A percentile compares a stretch with the other conserved stretches of the same genome.
Conservation (phyloP, 2,113 vertebrate genomes). For the Dicaeum eximium region DNA sequence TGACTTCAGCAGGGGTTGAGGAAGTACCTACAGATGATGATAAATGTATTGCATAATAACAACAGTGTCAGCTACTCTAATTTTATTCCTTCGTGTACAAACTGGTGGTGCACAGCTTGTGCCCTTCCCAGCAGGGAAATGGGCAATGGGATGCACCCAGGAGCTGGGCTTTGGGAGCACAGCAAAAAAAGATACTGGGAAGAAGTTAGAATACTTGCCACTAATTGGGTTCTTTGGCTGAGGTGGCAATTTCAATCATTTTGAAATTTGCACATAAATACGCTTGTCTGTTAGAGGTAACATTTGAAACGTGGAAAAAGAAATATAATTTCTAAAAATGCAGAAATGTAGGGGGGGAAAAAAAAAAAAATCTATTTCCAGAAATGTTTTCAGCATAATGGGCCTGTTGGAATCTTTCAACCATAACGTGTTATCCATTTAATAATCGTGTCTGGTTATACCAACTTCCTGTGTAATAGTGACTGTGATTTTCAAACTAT, state of each 20-base stretch:
- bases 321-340: not conserved
- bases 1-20: not conserved
- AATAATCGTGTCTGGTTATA: constrained; percentile 9
- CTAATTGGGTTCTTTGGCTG: not conserved
- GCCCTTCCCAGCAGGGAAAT: not conserved
- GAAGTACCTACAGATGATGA: not conserved
- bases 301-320: not conserved
- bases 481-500: constrained; percentile 16
- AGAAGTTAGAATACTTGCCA: not conserved
- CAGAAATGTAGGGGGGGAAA: fast-evolving
- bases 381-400: constrained; percentile 12
- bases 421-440: not conserved
- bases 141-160: not conserved
- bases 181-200: not conserved
- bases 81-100: fast-evolving
- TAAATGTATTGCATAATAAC: not conserved
- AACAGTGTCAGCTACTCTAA: not conserved
- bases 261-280: constrained; percentile 25
- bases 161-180: not conserved
- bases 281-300: not conserved
- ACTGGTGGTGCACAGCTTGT: fast-evolving
- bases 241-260: not conserved
- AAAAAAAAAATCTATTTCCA: not conserved
- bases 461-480: not conserved
- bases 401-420: constrained; percentile 2